Percentiles rank a stretch among this genome's conserved stretches.
Conservation (phyloP, 2,888 invertebrate species). For the Caenorhabditis uteleia region DNA sequence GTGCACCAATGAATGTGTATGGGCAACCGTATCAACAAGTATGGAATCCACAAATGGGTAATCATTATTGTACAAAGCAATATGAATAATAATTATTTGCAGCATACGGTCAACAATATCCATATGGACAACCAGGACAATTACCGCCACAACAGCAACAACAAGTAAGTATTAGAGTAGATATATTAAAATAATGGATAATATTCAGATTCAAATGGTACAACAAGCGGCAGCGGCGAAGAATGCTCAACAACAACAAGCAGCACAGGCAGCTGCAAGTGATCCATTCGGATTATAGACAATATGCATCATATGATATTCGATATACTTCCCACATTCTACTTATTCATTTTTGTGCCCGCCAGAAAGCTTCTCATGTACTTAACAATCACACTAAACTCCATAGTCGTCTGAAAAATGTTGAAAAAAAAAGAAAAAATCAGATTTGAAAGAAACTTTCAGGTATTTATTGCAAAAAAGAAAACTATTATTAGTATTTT, state of each 20-base stretch:
- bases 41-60: slow-evolving; percentile 33
- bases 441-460: not conserved
- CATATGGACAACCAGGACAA: slow-evolving; percentile 7
- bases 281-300: slow-evolving; percentile 32
- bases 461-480: no score
- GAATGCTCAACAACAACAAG: slow-evolving; percentile 29
- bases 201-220: slow-evolving; percentile 28
- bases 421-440: not conserved
- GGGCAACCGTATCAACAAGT: slow-evolving; percentile 22
- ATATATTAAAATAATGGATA: no score
- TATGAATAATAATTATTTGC: not conserved
- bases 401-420: not conserved
- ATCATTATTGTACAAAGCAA: not conserved
- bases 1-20: slow-evolving; percentile 33
- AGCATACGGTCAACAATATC: slow-evolving; percentile 16
- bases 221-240: slow-evolving; percentile 32
- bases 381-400: slow-evolving; percentile 6
- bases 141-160: slow-evolving; percentile 27
- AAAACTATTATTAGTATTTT: no score
- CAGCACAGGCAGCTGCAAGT: slow-evolving; percentile 20
- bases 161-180: slow-evolving; percentile 9
- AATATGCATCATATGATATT: not conserved
- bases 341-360: slow-evolving; percentile 9
- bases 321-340: not conserved
- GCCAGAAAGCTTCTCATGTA: slow-evolving; percentile 1